These are phyloP conservation scores for Cotesia congregata DNA, from an alignment of 2,888 invertebrate genomes.

Conservation along the genomic window DNA sequence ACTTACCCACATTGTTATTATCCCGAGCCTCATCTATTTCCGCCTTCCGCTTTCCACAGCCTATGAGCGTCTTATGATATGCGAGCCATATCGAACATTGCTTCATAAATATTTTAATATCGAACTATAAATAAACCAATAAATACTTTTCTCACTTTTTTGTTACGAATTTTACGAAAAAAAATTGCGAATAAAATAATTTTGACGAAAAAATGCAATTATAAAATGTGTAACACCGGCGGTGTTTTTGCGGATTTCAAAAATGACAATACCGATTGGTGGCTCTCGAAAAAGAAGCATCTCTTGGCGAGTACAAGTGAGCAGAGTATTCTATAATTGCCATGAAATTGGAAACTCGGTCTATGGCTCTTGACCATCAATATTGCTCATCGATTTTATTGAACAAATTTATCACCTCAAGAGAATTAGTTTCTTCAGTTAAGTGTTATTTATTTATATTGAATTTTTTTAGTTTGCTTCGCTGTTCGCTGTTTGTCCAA, in stretches of 20 bases:
- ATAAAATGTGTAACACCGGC: neutral
- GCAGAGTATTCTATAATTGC: neutral
- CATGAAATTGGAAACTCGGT: constrained; percentile 16
- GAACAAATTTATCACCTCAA: constrained; percentile 9
- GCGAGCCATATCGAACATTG: constrained; percentile 30
- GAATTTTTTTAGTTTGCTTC: neutral
- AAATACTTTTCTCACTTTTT: neutral
- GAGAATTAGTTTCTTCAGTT: neutral
- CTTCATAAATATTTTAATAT: constrained; percentile 32
- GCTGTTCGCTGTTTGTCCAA: neutral
- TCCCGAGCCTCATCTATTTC: too few relatives aligned
- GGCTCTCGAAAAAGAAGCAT: neutral
- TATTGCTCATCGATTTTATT: constrained; percentile 16
- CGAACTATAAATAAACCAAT: constrained; percentile 20
- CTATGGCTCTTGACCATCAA: constrained; percentile 14
- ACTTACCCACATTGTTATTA: too few relatives aligned
- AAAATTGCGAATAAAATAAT: neutral
- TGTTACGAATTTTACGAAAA: too few relatives aligned
- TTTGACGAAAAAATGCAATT: neutral
- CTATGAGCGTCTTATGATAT: constrained; percentile 27
- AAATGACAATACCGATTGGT: neutral
- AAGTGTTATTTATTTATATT: neutral
- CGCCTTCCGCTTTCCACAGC: too few relatives aligned
- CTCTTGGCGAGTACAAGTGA: neutral
- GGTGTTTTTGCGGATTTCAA: too few relatives aligned